Percentiles rank a stretch among this genome's conserved stretches.
Evolutionary conservation across 2,888 invertebrate genomes (phyloP).

Genomic region (Mesoligia furuncula): DNA sequence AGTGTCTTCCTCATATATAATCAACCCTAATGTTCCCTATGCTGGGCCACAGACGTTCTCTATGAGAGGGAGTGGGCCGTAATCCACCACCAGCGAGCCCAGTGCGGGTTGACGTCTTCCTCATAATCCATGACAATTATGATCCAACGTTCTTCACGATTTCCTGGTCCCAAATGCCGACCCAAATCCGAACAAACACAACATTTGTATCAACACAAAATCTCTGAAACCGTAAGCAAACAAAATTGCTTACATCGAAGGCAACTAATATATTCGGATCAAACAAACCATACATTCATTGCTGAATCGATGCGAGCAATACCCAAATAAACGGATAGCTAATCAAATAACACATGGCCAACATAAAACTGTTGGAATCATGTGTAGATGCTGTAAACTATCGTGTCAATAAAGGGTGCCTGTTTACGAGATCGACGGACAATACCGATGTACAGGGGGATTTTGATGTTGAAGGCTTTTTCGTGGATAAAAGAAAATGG

Average conservation of each 20-base stretch:
- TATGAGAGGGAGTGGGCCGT: too few relatives aligned
- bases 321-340: constrained; percentile 73
- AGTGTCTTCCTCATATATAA: background rate
- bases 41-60: too few relatives aligned
- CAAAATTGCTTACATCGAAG: constrained; percentile 55
- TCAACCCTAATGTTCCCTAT: too few relatives aligned
- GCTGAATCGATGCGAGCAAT: constrained; percentile 65
- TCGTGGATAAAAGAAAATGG: background rate
- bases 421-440: constrained; percentile 68
- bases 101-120: background rate
- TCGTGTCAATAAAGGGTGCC: constrained; percentile 70
- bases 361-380: constrained; percentile 73
- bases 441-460: constrained; percentile 61
- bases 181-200: constrained; percentile 17
- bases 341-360: constrained; percentile 77
- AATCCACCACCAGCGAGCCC: too few relatives aligned
- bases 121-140: constrained; percentile 7
- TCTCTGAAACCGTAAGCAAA: constrained; percentile 54
- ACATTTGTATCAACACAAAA: constrained; percentile 53
- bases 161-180: constrained; percentile 1
- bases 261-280: constrained; percentile 67
- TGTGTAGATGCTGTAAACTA: constrained; percentile 66
- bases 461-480: background rate
- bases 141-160: constrained; percentile 2
- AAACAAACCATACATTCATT: constrained; percentile 68